phyloP scores from a whole-genome alignment of 1,140 invertebrate species.

The Drosophila varians region DNA sequence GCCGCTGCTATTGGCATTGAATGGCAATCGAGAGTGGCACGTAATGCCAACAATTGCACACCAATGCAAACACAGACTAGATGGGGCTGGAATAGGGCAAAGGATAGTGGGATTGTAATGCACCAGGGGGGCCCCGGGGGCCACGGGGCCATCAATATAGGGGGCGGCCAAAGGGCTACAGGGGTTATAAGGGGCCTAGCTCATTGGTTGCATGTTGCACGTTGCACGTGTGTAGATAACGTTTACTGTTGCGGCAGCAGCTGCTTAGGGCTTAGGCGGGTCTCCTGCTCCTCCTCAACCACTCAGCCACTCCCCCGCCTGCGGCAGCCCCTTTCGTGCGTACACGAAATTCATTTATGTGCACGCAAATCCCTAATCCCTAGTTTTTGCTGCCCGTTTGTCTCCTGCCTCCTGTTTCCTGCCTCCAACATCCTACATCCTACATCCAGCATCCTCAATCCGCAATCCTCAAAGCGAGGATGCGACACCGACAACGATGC shows the following conservation, averaged over 20 bases:
- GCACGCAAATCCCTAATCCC: constrained; percentile 80
- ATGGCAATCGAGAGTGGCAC: constrained; percentile 81
- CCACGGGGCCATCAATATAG: not conserved
- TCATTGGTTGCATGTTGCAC: constrained; percentile 76
- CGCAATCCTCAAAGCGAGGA: constrained; percentile 34
- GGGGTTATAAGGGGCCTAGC: constrained; percentile 17
- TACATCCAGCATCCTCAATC: constrained; percentile 12
- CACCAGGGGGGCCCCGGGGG: not conserved
- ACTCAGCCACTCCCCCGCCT: not conserved
- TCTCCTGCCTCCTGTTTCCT: constrained; percentile 18
- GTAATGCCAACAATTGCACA: constrained; percentile 80
- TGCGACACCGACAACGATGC: constrained; percentile 50
- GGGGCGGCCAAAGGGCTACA: not conserved
- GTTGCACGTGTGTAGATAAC: constrained; percentile 78
- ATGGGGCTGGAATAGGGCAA: constrained; percentile 12
- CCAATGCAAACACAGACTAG: constrained; percentile 67
- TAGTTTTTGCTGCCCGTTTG: constrained; percentile 72
- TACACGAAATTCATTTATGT: constrained; percentile 80
- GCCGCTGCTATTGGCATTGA: constrained; percentile 61
- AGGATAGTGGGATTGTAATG: constrained; percentile 35
- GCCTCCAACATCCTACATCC: not conserved
- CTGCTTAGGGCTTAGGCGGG: constrained; percentile 37
- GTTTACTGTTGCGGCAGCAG: constrained; percentile 54
- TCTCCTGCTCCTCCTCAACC: constrained; percentile 21
- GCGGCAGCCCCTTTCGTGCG: constrained; percentile 19